Evolutionary conservation across 1,140 invertebrate genomes (phyloP), one percentile per base, ranked within the genome.

Genomic region (Saccostrea cuccullata): DNA sequence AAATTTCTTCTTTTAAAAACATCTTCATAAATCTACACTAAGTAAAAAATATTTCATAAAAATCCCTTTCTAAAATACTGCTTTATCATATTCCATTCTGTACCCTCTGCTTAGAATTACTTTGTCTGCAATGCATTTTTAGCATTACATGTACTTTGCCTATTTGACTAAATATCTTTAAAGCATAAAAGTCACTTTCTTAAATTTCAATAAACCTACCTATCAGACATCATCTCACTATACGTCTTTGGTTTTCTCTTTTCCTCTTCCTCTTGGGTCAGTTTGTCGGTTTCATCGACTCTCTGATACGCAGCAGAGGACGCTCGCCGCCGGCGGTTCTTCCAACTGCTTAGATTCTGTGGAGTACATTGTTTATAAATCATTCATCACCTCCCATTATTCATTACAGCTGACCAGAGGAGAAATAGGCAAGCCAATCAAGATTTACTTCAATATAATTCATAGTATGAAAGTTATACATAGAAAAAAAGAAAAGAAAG

Each of bases 201-300:
- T 6, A 23, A 30, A 15, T 26, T 12, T 82, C 55, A 56, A 11
- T 86, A 23, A 12, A 88, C 91, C 95, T 94, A 97, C 97, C 98
- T 97, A 95, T 98, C 97, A 94, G 98, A 97, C 96, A 98, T 96
- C 96, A 99, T 98, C 95, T 99, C 98, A 93, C 96, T 98, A 96
- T 98, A 99, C 67, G 98, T 98, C 96, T 98, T 98, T 20, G 85
- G n/a, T 86, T 89, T 86, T 47, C 36, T 88, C 23, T 96, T 90
- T 96, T 92, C 90, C 87, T 91, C 88, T 93, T 98, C 88, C 82
- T 93, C 91, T 40, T 90, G 88, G 15, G 90, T 86, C 67, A 88
- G 97, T 94, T 97, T 97, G 56, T 90, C 89, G 6, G 84, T 85
- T 70, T 88, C 89, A 5, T 89, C 88, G 5, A 87, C 82, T 17